Conservation (phyloP, 1,140 invertebrate genomes). For the Gryon sp. region DNA sequence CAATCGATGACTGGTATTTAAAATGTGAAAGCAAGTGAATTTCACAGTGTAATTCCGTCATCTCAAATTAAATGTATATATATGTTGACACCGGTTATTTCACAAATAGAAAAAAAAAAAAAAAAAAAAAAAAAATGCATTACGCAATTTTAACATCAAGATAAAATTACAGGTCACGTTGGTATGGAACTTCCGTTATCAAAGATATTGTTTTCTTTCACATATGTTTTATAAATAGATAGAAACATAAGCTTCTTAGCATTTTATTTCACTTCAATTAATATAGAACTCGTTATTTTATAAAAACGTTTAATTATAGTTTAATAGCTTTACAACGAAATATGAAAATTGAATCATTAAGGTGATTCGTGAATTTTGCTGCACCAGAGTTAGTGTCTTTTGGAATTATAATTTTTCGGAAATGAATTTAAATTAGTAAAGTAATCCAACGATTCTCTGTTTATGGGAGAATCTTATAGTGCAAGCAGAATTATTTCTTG, state of each 20-base stretch:
- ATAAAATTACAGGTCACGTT: constrained; percentile 13
- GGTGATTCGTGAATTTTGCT: too few species aligned
- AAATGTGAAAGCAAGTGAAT: constrained; percentile 35
- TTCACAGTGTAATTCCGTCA: constrained; percentile 7
- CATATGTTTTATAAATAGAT: background rate
- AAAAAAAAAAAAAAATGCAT: background rate
- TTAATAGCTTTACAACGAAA: too few species aligned
- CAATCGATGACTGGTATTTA: constrained; percentile 18
- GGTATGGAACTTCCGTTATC: background rate
- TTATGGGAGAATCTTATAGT: too few species aligned
- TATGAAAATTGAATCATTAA: too few species aligned
- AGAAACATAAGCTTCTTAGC: background rate
- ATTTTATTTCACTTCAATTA: background rate
- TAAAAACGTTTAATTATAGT: too few species aligned
- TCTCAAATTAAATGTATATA: constrained; percentile 5
- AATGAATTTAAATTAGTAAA: too few species aligned
- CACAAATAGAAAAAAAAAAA: constrained; percentile 1
- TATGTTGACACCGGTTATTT: constrained; percentile 7
- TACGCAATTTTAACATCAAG: constrained; percentile 12
- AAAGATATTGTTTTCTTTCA: background rate
- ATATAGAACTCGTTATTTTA: too few species aligned
- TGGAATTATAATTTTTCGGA: too few species aligned
- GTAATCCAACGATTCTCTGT: too few species aligned
- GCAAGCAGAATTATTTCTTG: too few species aligned
- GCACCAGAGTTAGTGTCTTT: too few species aligned